phyloP scores from a whole-genome alignment of 1,140 invertebrate genomes.

The Mya arenaria region DNA sequence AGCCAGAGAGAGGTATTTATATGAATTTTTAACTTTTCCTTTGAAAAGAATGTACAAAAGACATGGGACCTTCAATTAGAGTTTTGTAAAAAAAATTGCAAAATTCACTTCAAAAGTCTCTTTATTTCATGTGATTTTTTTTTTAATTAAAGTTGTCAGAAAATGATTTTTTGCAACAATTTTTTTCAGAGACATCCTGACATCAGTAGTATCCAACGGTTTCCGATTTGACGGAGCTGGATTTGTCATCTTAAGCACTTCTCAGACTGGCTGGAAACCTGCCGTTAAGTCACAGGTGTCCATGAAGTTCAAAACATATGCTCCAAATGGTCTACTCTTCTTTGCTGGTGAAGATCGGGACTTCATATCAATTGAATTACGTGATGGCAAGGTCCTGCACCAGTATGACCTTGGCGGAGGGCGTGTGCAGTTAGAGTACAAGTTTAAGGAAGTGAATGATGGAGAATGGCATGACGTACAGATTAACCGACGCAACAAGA shows the following conservation, averaged over 20 bases:
- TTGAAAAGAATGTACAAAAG: too few relatives aligned
- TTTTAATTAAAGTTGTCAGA: too few relatives aligned
- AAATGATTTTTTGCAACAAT: too few relatives aligned
- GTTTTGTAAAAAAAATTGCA: too few relatives aligned
- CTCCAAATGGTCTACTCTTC: constrained; percentile 93
- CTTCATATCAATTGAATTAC: constrained; percentile 93
- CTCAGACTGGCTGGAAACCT: constrained; percentile 83
- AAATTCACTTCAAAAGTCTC: too few relatives aligned
- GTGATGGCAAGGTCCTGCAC: constrained; percentile 86
- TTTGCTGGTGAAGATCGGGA: constrained; percentile 88
- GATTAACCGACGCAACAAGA: constrained; percentile 85
- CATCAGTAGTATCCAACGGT: constrained; percentile 72
- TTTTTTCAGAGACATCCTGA: constrained; percentile 62
- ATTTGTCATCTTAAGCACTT: constrained; percentile 86
- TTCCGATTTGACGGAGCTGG: constrained; percentile 91
- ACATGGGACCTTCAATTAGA: too few relatives aligned
- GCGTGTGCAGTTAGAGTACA: constrained; percentile 83
- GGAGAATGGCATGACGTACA: constrained; percentile 93
- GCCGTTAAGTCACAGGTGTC: constrained; percentile 84
- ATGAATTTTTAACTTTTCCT: too few relatives aligned
- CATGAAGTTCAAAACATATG: constrained; percentile 93
- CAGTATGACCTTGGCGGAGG: constrained; percentile 88
- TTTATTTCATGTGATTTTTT: too few relatives aligned
- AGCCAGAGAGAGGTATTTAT: constrained; percentile 89
- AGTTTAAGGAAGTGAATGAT: constrained; percentile 87